phyloP scores from a whole-genome alignment of 2,797 vertebrate species.

The Parotocinclus haroldoi region DNA sequence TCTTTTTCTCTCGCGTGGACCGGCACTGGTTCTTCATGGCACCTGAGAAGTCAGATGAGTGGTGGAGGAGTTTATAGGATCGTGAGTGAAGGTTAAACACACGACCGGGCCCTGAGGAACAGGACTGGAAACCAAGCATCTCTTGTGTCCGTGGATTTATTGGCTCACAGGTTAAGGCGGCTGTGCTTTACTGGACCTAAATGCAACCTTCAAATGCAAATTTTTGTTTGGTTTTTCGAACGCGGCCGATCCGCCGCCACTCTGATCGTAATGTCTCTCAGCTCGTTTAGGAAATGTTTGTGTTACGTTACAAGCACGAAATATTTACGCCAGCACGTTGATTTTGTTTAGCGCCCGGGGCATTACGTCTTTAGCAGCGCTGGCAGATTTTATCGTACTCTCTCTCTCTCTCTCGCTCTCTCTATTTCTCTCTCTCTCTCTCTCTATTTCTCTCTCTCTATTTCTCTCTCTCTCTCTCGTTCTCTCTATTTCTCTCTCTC shows the following conservation, averaged over 20 bases:
- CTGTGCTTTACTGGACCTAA: no score
- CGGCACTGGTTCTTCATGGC: constrained; percentile 72
- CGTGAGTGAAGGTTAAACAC: constrained; percentile 75
- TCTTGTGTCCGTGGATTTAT: background rate
- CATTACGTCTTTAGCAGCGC: constrained; percentile 74
- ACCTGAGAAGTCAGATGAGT: constrained; percentile 72
- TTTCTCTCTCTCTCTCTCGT: no score
- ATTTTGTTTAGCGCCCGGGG: constrained; percentile 77
- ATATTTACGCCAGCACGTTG: constrained; percentile 76
- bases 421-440: constrained; percentile 13
- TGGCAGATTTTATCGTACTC: constrained; percentile 72
- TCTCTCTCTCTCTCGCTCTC: constrained; percentile 24
- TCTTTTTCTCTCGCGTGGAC: constrained; percentile 76
- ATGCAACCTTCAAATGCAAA: background rate
- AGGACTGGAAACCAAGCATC: constrained; percentile 18
- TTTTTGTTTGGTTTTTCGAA: background rate
- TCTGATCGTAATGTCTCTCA: no score
- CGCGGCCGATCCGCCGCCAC: no score
- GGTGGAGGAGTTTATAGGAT: constrained; percentile 74
- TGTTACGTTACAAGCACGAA: constrained; percentile 73
- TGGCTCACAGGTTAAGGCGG: no score
- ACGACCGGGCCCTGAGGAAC: constrained; percentile 58
- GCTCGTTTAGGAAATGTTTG: constrained; percentile 48
- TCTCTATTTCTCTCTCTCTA: no score
- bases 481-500: no score